phyloP scores from a whole-genome alignment of 1,140 invertebrate species.

The Phymastichus coffea region DNA sequence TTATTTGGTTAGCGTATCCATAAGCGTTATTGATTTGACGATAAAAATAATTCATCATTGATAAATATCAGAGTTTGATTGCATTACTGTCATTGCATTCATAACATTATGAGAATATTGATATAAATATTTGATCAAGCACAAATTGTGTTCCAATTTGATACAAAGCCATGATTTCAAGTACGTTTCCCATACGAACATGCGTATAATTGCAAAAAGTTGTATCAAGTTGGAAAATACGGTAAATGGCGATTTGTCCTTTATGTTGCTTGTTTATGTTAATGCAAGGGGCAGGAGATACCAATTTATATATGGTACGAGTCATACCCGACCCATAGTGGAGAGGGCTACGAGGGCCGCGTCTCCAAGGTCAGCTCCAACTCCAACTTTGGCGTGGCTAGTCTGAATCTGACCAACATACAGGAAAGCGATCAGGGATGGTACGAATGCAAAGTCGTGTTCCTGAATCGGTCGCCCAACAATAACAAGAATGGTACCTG shows the following conservation, averaged over 20 bases:
- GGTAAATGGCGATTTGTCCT: slow-evolving; percentile 35
- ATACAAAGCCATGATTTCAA: no score
- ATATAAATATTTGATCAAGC: not conserved
- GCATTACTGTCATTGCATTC: slow-evolving; percentile 15
- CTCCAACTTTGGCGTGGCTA: slow-evolving; percentile 84
- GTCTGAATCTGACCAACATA: slow-evolving; percentile 92
- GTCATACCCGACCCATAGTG: slow-evolving; percentile 91
- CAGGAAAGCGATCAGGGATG: slow-evolving; percentile 91
- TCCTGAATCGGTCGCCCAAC: slow-evolving; percentile 89
- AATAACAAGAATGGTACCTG: slow-evolving; percentile 90
- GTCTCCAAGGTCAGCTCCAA: slow-evolving; percentile 84
- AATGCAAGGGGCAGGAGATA: slow-evolving; percentile 81
- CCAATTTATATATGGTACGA: slow-evolving; percentile 98
- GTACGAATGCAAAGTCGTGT: slow-evolving; percentile 96
- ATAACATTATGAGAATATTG: no score
- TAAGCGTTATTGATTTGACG: no score
- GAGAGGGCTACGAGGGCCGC: slow-evolving; percentile 86
- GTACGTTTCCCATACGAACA: no score
- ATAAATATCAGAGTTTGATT: not conserved
- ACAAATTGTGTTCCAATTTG: slow-evolving; percentile 1
- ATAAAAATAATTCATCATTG: not conserved
- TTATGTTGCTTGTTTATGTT: slow-evolving; percentile 55
- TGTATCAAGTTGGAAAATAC: slow-evolving; percentile 1
- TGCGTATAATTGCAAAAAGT: not conserved
- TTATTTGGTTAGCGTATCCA: no score